phyloP scores from a whole-genome alignment of 2,888 invertebrate genomes.

The Macrosoma leucophasiata region DNA sequence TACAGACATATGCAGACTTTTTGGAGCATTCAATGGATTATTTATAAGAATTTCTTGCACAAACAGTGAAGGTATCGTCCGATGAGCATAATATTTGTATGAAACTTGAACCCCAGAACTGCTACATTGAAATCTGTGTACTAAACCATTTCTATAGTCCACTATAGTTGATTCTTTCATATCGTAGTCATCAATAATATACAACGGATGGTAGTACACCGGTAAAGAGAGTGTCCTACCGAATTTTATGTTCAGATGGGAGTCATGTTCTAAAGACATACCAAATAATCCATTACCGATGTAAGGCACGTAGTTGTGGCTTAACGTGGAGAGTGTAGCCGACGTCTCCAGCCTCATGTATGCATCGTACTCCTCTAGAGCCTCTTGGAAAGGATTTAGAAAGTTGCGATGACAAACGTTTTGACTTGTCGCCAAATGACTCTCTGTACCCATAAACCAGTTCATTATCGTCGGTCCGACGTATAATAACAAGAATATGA shows the following conservation, averaged over 20 bases:
- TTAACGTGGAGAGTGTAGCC: constrained; percentile 61
- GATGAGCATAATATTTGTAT: constrained; percentile 86
- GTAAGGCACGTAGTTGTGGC: constrained; percentile 81
- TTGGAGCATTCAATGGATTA: constrained; percentile 79
- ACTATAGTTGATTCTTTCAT: constrained; percentile 81
- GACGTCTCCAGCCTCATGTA: constrained; percentile 77
- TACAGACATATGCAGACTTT: constrained; percentile 77
- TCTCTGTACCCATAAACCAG: constrained; percentile 75
- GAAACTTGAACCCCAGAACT: constrained; percentile 77
- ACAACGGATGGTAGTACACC: constrained; percentile 80
- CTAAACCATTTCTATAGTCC: constrained; percentile 80
- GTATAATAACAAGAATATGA: constrained; percentile 77
- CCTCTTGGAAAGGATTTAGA: constrained; percentile 76
- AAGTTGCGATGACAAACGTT: constrained; percentile 81
- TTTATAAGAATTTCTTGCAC: constrained; percentile 87
- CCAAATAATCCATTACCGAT: constrained; percentile 86
- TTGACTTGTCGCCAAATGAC: constrained; percentile 59
- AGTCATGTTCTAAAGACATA: constrained; percentile 77
- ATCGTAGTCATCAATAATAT: constrained; percentile 68
- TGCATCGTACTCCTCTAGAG: constrained; percentile 79
- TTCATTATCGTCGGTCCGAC: constrained; percentile 79
- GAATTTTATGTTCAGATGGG: constrained; percentile 79
- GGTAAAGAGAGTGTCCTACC: constrained; percentile 80
- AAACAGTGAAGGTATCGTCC: constrained; percentile 84
- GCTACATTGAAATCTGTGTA: constrained; percentile 81